Conservation (phyloP, 2,797 vertebrate species). For the Pseudomugil gertrudae region DNA sequence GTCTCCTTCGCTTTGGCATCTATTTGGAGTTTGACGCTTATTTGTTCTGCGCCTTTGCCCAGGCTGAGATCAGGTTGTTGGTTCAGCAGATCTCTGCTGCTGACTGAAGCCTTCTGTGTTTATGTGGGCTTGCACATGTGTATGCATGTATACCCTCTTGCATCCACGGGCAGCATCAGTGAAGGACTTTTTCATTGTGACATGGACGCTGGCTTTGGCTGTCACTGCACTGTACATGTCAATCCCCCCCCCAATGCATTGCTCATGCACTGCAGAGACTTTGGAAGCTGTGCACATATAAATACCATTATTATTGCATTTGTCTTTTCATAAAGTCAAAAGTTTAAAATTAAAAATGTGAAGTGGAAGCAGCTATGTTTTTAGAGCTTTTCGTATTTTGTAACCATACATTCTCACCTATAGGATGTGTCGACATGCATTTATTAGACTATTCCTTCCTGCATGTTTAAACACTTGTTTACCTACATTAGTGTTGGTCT, state of each 20-base stretch:
- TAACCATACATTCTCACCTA: not conserved
- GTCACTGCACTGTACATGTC: conserved; percentile 51
- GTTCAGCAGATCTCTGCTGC: conserved; percentile 73
- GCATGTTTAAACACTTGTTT: not conserved
- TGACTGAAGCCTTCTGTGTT: conserved; percentile 64
- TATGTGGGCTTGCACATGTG: conserved; percentile 23
- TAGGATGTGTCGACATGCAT: not conserved
- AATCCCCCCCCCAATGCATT: conserved; percentile 1
- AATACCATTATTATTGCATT: not conserved
- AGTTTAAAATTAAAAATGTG: not conserved
- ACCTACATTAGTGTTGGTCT: not conserved
- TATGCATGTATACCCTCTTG: conserved; percentile 29
- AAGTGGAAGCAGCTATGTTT: too few relatives aligned
- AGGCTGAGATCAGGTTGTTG: conserved; percentile 44
- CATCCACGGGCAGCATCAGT: conserved; percentile 17
- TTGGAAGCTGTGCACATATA: not conserved
- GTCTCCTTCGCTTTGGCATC: conserved; percentile 37
- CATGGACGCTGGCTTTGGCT: conserved; percentile 57
- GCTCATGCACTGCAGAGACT: conserved; percentile 2
- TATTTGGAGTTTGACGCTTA: conserved; percentile 52
- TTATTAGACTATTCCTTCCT: not conserved
- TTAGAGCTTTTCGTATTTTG: not conserved
- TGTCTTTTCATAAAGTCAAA: not conserved
- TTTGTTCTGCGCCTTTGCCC: conserved; percentile 44
- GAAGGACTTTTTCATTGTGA: conserved; percentile 46